These are phyloP conservation scores for Incurvaria masculella DNA, from an alignment of 2,888 invertebrate genomes.

Conservation along the genomic window DNA sequence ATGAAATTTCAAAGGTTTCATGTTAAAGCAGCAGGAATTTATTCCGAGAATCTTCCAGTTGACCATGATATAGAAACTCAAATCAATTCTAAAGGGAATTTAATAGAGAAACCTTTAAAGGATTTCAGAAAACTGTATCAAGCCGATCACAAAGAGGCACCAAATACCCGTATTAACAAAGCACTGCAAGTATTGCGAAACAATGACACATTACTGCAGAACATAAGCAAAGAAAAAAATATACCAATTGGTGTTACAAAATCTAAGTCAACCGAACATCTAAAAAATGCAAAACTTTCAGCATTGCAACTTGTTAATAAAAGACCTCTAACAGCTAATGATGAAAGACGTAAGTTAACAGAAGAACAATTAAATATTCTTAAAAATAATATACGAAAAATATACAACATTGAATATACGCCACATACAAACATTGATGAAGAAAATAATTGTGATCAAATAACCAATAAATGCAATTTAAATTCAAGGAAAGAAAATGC, in stretches of 20 bases:
- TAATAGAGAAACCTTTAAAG: conserved; percentile 31
- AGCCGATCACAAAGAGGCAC: background rate
- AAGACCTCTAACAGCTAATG: background rate
- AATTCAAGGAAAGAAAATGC: conserved; percentile 3
- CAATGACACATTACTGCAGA: background rate
- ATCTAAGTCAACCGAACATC: too few species aligned
- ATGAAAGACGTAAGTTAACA: background rate
- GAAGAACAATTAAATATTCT: conserved; percentile 8
- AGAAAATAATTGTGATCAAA: conserved; percentile 11
- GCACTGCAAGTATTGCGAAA: background rate
- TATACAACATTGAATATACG: conserved; percentile 3
- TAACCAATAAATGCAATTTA: conserved; percentile 8
- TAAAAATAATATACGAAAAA: conserved; percentile 11
- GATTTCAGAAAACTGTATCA: conserved; percentile 39
- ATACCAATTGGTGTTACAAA: too few species aligned
- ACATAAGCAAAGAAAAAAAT: background rate
- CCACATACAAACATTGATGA: conserved; percentile 6
- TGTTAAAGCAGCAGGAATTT: too few species aligned
- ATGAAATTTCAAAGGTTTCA: too few species aligned
- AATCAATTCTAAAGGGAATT: conserved; percentile 6
- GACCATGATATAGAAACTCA: too few species aligned
- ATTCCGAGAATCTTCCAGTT: too few species aligned
- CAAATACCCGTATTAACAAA: background rate
- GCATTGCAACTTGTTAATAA: background rate
- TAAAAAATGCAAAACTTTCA: background rate